phyloP scores from a whole-genome alignment of 2,888 invertebrate genomes.

The Trichopoda pennipes region DNA sequence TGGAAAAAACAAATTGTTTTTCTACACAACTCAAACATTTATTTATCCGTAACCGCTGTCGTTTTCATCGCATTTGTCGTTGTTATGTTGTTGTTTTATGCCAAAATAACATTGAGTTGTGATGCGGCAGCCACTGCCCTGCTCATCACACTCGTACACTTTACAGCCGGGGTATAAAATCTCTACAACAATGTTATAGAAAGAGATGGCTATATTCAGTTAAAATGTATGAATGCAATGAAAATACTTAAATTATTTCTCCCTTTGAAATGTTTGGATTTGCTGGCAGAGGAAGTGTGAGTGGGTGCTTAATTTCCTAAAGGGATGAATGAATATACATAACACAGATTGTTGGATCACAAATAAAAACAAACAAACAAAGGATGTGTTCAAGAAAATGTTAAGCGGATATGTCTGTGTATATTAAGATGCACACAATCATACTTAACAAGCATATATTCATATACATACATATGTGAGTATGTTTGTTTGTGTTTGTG shows the following conservation, averaged over 20 bases:
- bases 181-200: conserved; percentile 4
- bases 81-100: conserved; percentile 71
- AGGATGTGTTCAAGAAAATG: conserved; percentile 68
- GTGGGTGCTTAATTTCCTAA: conserved; percentile 69
- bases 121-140: conserved; percentile 67
- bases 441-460: conserved; percentile 1
- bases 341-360: conserved; percentile 66
- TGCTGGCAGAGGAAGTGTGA: conserved; percentile 49
- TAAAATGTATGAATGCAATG: conserved; percentile 8
- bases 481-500: conserved; percentile 13
- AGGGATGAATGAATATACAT: conserved; percentile 66
- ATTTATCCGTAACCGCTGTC: conserved; percentile 81
- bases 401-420: conserved; percentile 65
- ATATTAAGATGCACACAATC: conserved; percentile 26
- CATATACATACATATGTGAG: conserved; percentile 16
- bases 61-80: conserved; percentile 75
- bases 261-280: not conserved
- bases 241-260: conserved; percentile 4
- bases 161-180: not conserved
- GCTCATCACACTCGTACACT: conserved; percentile 11
- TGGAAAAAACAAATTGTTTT: conserved; percentile 70
- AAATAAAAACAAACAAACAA: conserved; percentile 69
- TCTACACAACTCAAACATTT: conserved; percentile 82
- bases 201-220: conserved; percentile 6
- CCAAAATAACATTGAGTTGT: conserved; percentile 68